Evolutionary conservation across 2,888 invertebrate species (phyloP).

Genomic region (Rhaphigaster nebulosa): DNA sequence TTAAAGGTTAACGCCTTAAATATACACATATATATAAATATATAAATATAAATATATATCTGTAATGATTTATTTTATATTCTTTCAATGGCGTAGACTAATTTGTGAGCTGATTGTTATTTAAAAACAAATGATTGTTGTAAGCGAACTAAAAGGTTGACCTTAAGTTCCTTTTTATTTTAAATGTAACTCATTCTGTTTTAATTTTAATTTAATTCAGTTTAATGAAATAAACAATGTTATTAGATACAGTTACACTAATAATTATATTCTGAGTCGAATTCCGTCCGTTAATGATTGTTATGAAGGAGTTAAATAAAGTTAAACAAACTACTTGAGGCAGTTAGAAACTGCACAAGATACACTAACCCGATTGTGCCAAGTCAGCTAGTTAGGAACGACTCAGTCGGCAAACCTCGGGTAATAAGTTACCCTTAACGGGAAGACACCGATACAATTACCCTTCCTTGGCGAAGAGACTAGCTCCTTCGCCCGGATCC

Average conservation of each 20-base stretch:
- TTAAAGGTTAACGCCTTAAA: no score
- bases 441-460: conserved; percentile 1
- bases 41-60: no score
- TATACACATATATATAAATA: no score
- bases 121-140: no score
- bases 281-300: not conserved
- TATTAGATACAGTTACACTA: not conserved
- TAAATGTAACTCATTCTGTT: no score
- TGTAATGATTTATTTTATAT: no score
- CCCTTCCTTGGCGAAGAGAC: not conserved
- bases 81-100: no score
- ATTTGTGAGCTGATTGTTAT: no score
- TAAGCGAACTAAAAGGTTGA: no score
- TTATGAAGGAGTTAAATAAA: not conserved
- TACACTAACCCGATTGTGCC: not conserved
- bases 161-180: no score
- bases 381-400: not conserved
- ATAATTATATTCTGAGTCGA: not conserved
- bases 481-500: not conserved
- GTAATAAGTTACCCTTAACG: conserved; percentile 36
- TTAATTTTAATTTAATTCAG: no score
- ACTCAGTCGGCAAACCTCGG: not conserved
- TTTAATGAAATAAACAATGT: no score
- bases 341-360: not conserved
- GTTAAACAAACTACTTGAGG: not conserved